Percentiles rank a stretch among this genome's conserved stretches.
Conservation (phyloP, 2,888 invertebrate genomes). For the Acrobasis suavella region DNA sequence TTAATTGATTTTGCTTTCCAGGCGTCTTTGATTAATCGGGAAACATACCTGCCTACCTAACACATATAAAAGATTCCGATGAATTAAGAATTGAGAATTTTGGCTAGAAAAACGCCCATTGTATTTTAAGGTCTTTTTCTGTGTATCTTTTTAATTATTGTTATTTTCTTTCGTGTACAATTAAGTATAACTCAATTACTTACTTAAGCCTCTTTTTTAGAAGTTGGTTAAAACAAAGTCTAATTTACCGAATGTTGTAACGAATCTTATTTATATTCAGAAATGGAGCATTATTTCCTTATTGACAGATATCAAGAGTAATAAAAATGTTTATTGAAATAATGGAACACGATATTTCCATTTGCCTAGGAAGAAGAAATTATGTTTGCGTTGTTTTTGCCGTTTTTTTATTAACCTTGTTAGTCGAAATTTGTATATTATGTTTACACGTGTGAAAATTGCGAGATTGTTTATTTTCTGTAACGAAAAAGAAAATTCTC, state of each 20-base stretch:
- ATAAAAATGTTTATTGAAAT: conserved; percentile 43
- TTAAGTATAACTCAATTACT: no score
- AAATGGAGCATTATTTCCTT: conserved; percentile 31
- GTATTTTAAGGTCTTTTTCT: no score
- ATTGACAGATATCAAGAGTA: conserved; percentile 38
- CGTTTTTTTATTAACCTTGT: conserved; percentile 37
- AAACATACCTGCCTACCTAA: no score
- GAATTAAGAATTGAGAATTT: no score
- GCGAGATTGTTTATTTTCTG: conserved; percentile 22
- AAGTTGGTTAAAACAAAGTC: neutral
- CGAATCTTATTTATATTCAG: conserved; percentile 28
- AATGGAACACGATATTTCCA: conserved; percentile 46
- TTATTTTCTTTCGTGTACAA: no score
- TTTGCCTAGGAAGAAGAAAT: conserved; percentile 35
- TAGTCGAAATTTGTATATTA: conserved; percentile 27
- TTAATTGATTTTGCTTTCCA: no score
- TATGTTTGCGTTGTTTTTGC: conserved; percentile 38
- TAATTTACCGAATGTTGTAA: neutral
- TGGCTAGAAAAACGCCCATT: no score
- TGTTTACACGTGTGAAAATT: conserved; percentile 26
- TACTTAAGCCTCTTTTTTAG: no score
- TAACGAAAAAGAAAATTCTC: neutral
- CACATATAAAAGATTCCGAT: no score
- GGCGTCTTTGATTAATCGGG: no score
- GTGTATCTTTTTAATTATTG: no score